Evolutionary conservation across 2,113 vertebrate genomes (phyloP).

Genomic region (Patagioenas fasciata): DNA sequence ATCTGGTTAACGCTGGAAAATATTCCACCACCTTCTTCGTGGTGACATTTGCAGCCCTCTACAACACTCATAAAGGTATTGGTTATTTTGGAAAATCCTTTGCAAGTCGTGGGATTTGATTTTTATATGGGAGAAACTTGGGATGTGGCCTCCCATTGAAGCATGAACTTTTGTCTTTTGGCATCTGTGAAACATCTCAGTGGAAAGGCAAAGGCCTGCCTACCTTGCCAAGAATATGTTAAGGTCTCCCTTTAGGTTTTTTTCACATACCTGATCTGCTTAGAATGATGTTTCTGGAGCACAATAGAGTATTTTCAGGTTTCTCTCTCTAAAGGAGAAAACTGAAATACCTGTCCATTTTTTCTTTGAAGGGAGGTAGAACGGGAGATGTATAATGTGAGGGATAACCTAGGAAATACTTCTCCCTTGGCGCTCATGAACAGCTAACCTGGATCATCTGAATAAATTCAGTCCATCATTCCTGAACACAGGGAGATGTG

Average conservation of each 20-base stretch:
- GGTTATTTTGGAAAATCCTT: neutral
- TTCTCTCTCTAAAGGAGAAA: neutral
- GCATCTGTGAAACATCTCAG: neutral
- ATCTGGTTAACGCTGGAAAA: conserved; percentile 96
- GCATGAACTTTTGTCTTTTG: neutral
- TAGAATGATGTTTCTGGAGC: neutral
- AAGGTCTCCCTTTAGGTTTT: neutral
- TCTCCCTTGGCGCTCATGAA: neutral
- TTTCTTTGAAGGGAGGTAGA: neutral
- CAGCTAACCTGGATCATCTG: neutral
- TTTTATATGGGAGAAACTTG: neutral
- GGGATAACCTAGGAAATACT: neutral
- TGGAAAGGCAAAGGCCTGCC: neutral
- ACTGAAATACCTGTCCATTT: neutral
- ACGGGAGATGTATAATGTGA: neutral
- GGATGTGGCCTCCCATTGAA: neutral
- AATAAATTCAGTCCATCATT: neutral
- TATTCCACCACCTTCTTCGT: conserved; percentile 99
- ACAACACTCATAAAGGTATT: conserved; percentile 92
- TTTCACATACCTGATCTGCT: neutral
- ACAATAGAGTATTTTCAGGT: neutral
- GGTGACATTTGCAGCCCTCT: conserved; percentile 93
- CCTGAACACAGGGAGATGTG: neutral
- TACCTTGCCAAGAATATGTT: neutral
- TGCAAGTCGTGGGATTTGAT: neutral